Evolutionary conservation across 1,140 invertebrate genomes (phyloP).

Genomic region (Catajapyx aquilonaris): DNA sequence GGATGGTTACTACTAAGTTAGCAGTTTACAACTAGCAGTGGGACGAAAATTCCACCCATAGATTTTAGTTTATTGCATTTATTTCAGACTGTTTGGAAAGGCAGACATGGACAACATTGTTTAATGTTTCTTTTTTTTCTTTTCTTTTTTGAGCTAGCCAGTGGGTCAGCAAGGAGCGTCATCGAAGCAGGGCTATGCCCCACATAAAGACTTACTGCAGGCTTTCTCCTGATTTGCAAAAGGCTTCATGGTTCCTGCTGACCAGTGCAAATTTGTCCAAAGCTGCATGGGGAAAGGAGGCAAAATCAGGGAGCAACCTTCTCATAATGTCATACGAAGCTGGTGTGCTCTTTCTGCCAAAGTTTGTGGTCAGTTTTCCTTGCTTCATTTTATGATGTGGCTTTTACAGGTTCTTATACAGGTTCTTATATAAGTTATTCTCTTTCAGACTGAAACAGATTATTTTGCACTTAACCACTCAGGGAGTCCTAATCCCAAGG

Average conservation of each 20-base stretch:
- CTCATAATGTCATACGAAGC: constrained; percentile 76
- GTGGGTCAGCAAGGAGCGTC: constrained; percentile 49
- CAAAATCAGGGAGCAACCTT: constrained; percentile 38
- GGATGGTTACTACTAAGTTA: no score
- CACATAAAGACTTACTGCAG: constrained; percentile 84
- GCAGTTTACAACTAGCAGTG: no score
- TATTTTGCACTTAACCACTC: no score
- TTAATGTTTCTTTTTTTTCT: constrained; percentile 4
- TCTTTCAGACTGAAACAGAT: no score
- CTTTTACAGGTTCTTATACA: no score
- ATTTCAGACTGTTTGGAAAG: neutral
- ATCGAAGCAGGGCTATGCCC: constrained; percentile 59
- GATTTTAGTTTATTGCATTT: neutral
- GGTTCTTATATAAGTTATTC: no score
- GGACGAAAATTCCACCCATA: no score
- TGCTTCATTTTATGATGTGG: no score
- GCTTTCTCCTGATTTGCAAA: constrained; percentile 37
- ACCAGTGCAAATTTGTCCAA: constrained; percentile 89
- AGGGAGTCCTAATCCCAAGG: no score
- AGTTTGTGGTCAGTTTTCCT: constrained; percentile 55
- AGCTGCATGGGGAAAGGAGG: constrained; percentile 72
- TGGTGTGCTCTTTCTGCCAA: constrained; percentile 72
- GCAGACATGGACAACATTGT: no score
- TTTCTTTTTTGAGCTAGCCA: constrained; percentile 32
- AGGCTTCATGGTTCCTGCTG: constrained; percentile 58